phyloP scores from a whole-genome alignment of 2,888 invertebrate species.

The Diadromus collaris region DNA sequence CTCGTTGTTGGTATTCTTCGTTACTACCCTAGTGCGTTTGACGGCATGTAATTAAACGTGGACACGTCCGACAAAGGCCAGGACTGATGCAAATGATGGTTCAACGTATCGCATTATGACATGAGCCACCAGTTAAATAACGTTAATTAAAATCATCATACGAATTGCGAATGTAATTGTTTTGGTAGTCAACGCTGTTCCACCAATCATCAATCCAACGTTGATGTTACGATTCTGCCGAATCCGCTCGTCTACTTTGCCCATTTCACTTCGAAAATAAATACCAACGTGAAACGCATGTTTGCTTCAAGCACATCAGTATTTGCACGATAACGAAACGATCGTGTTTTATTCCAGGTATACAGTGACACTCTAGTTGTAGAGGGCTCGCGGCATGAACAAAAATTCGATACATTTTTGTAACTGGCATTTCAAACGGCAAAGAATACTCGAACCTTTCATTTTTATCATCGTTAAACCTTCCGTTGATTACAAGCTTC shows the following conservation, averaged over 20 bases:
- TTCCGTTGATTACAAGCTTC: neutral
- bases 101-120: slow-evolving; percentile 66
- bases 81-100: slow-evolving; percentile 68
- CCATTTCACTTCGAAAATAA: slow-evolving; percentile 29
- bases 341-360: slow-evolving; percentile 3
- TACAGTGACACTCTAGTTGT: too few species aligned
- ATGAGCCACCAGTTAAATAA: slow-evolving; percentile 58
- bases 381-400: slow-evolving; percentile 3
- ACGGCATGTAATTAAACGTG: slow-evolving; percentile 67
- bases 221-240: slow-evolving; percentile 13
- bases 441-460: neutral
- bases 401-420: slow-evolving; percentile 3
- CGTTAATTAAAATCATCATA: slow-evolving; percentile 69
- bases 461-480: neutral
- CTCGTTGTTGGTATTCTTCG: slow-evolving; percentile 44
- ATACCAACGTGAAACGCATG: neutral
- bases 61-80: slow-evolving; percentile 61
- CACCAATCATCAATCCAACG: slow-evolving; percentile 11
- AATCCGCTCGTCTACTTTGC: neutral
- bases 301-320: slow-evolving; percentile 14
- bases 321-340: slow-evolving; percentile 19
- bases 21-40: slow-evolving; percentile 58
- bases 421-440: neutral
- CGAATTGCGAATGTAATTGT: slow-evolving; percentile 61
- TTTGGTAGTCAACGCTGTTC: slow-evolving; percentile 15